These are phyloP conservation scores for Tetragonisca angustula DNA, from an alignment of 2,888 invertebrate genomes.

Conservation along the genomic window DNA sequence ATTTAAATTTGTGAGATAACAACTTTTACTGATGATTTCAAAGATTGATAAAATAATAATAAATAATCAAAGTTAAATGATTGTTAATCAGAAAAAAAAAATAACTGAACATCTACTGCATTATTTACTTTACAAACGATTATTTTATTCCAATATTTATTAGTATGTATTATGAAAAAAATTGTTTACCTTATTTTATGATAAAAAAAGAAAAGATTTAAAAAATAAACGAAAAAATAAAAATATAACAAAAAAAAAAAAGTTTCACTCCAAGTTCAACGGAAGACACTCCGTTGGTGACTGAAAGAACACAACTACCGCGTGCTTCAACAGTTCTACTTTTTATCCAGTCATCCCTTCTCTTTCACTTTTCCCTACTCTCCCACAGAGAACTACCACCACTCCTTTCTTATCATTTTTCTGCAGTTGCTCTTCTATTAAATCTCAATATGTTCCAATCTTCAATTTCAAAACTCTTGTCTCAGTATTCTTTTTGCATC, in stretches of 20 bases:
- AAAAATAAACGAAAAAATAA: neutral
- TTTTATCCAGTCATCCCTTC: slow-evolving; percentile 64
- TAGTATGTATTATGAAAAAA: neutral
- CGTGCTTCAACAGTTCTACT: slow-evolving; percentile 60
- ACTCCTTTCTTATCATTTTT: slow-evolving; percentile 2
- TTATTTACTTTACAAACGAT: neutral
- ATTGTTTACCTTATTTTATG: slow-evolving; percentile 38
- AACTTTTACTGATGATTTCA: neutral
- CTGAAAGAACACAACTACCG: slow-evolving; percentile 61
- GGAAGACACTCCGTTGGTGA: neutral
- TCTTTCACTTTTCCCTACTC: slow-evolving; percentile 26
- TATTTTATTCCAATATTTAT: neutral
- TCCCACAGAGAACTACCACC: neutral
- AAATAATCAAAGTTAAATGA: neutral
- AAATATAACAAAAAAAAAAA: neutral
- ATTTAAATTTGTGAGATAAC: slow-evolving; percentile 4
- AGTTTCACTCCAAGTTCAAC: slow-evolving; percentile 12
- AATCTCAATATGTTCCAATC: slow-evolving; percentile 22
- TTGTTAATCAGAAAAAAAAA: neutral
- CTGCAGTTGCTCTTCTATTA: slow-evolving; percentile 3
- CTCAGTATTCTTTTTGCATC: slow-evolving; percentile 15
- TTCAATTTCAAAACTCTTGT: slow-evolving; percentile 14
- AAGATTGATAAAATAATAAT: neutral
- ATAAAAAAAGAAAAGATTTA: neutral
- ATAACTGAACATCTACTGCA: neutral